Evolutionary conservation across 92 coral and sea anemone genomes (phyloP).

Genomic region (Plumapathes pennacea): DNA sequence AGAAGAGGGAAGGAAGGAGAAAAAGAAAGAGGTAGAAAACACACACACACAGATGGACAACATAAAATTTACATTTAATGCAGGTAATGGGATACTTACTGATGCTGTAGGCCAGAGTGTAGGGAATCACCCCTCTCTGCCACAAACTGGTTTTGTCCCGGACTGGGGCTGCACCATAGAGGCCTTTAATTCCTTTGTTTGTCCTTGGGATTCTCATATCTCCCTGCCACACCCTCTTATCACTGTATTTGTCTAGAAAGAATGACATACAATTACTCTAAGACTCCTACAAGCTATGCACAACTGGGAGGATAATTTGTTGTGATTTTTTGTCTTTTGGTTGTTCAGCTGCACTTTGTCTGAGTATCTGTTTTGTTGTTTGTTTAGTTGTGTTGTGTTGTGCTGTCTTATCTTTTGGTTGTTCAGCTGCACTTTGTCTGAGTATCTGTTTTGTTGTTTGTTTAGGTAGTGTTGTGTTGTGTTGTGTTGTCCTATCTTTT

Average conservation of each 20-base stretch:
- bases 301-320: neutral
- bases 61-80: neutral
- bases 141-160: constrained; percentile 79
- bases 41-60: no score
- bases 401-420: neutral
- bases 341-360: no score
- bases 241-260: constrained; percentile 19
- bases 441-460: no score
- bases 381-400: no score
- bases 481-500: neutral
- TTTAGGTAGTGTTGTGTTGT: no score
- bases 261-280: neutral
- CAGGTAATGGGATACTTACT: constrained; percentile 72
- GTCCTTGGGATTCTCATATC: constrained; percentile 71
- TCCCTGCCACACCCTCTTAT: constrained; percentile 47
- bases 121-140: constrained; percentile 84
- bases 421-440: no score
- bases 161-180: constrained; percentile 60
- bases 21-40: no score
- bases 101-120: constrained; percentile 75
- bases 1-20: no score
- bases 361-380: no score
- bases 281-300: neutral
- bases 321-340: neutral
- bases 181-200: constrained; percentile 8